Evolutionary conservation across 2,797 vertebrate species (phyloP), one percentile per base, ranked within the genome.

Genomic region (Pangasius macronema): DNA sequence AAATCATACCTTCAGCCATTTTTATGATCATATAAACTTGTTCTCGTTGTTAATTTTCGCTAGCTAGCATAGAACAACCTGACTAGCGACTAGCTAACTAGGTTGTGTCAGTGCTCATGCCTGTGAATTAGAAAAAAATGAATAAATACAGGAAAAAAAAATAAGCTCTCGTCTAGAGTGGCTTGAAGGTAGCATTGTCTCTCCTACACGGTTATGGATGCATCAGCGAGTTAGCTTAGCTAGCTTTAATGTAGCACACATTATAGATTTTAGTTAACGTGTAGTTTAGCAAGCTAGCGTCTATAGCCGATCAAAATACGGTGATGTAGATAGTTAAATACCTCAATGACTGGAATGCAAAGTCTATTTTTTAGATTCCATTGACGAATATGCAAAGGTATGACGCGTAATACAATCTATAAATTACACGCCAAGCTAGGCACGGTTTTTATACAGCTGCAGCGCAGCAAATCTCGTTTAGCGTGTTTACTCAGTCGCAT

Each of bases 341-440:
- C 96, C 96, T 97, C 97, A 96, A 94, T 94, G 94, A 95, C 93
- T 92, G 93, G 94, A 97, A 96, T 97, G 94, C 95, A 96, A 95
- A 97, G 95, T 93, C 92, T 96, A 91, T 96, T 95, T 94, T 96
- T 96, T 93, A 94, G 93, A 91, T 88, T 93, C 94, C 95, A 94
- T 93, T 94, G 95, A 87, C 95, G 96, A 93, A 93, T 95, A 95
- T 96, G 93, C 95, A 98, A 97, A n/a, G n/a, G n/a, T n/a, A n/a
- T n/a, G n/a, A n/a, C n/a, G n/a, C n/a, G n/a, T n/a, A n/a, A n/a
- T n/a, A n/a, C n/a, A n/a, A n/a, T n/a, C n/a, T n/a, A n/a, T n/a
- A n/a, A n/a, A n/a, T n/a, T n/a, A n/a, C n/a, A n/a, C n/a, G n/a
- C n/a, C n/a, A n/a, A n/a, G n/a, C n/a, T n/a, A n/a, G n/a, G n/a